phyloP scores from a whole-genome alignment of 2,888 invertebrate genomes.

The Eurois occulta region DNA sequence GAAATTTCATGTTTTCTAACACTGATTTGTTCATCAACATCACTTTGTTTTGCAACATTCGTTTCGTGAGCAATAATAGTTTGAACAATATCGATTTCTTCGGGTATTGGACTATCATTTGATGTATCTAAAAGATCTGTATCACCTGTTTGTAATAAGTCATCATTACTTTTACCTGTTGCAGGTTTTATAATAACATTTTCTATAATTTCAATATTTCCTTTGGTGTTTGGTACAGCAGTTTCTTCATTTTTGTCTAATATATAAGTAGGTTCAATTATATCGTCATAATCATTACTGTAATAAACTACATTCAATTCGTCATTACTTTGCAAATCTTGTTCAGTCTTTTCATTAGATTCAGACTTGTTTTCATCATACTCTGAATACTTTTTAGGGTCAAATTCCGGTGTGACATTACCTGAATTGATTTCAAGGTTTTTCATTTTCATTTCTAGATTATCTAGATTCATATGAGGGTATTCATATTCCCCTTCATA shows the following conservation, averaged over 20 bases:
- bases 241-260: neutral
- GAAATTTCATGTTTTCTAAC: neutral
- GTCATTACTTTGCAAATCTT: slow-evolving; percentile 7
- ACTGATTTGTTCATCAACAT: neutral
- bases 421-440: slow-evolving; percentile 31
- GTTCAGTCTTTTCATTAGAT: slow-evolving; percentile 33
- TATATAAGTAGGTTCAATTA: slow-evolving; percentile 2
- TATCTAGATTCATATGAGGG: neutral
- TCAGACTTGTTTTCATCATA: slow-evolving; percentile 40
- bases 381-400: neutral
- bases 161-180: neutral
- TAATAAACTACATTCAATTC: slow-evolving; percentile 11
- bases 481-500: slow-evolving; percentile 1
- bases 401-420: neutral
- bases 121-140: neutral
- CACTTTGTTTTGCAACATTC: neutral
- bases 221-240: neutral
- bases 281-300: neutral
- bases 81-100: neutral
- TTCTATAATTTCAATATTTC: slow-evolving; percentile 6
- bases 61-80: neutral
- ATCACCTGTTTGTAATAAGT: neutral
- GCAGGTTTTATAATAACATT: slow-evolving; percentile 19
- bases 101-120: neutral
- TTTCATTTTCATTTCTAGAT: neutral